Evolutionary conservation across 64 coral and sea anemone species (phyloP).

Genomic region (Pocillopora verrucosa): DNA sequence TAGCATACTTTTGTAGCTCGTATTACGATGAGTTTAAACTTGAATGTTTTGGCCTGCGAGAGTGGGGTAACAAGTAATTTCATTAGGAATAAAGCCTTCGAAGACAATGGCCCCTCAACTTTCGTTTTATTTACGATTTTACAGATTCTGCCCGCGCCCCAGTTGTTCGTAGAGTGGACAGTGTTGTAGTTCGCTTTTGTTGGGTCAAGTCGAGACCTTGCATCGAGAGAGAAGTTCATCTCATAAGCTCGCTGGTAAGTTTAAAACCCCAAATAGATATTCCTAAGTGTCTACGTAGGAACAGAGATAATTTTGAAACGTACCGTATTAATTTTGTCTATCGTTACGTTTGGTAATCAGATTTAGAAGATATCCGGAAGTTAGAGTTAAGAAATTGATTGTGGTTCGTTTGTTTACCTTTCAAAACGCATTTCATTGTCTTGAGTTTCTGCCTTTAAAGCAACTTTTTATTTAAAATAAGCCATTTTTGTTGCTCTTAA

Average conservation of each 20-base stretch:
- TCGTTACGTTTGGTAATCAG: neutral
- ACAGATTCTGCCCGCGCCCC: neutral
- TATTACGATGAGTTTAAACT: neutral
- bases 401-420: conserved; percentile 21
- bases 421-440: neutral
- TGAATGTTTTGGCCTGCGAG: neutral
- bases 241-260: conserved; percentile 81
- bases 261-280: neutral
- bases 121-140: neutral
- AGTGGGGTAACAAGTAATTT: neutral
- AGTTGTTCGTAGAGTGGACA: neutral
- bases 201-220: conserved; percentile 73
- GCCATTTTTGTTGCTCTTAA: neutral
- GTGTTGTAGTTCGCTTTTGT: conserved; percentile 57
- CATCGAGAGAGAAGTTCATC: conserved; percentile 62
- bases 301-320: neutral
- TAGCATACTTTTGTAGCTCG: neutral
- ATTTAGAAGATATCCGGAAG: conserved; percentile 9
- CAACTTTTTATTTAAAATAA: neutral
- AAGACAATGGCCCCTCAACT: neutral
- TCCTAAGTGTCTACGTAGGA: neutral
- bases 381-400: conserved; percentile 9
- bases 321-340: neutral
- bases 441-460: neutral
- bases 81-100: neutral